These are phyloP conservation scores for Pelodiscus sinensis DNA, from an alignment of 2,113 vertebrate species.

Conservation along the genomic window DNA sequence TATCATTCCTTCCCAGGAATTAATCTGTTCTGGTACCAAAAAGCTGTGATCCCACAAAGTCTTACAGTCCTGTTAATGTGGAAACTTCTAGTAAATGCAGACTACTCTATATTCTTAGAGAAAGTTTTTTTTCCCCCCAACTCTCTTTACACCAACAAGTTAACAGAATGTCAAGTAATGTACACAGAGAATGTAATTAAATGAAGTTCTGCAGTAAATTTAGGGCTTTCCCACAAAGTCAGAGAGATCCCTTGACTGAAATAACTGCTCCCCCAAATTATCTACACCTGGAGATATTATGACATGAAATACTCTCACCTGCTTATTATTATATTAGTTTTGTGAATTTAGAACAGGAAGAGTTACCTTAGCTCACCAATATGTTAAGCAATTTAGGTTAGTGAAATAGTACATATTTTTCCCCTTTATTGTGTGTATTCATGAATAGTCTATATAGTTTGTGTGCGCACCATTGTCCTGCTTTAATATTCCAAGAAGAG, in stretches of 20 bases:
- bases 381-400: not conserved
- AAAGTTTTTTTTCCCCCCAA: not conserved
- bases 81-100: not conserved
- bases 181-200: rapidly evolving
- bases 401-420: not conserved
- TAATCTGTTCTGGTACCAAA: not conserved
- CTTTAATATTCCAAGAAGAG: constrained; percentile 1
- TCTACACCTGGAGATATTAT: not conserved
- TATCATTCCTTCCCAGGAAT: not conserved
- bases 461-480: not conserved
- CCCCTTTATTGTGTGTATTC: not conserved
- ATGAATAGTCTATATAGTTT: not conserved
- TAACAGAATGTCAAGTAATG: not conserved
- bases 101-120: not conserved
- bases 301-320: not conserved
- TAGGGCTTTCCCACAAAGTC: not conserved
- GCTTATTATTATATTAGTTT: not conserved
- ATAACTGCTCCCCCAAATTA: not conserved
- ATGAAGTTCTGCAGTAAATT: not conserved
- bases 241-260: not conserved
- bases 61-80: not conserved
- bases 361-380: not conserved
- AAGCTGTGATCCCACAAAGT: constrained; percentile 2
- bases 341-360: not conserved
- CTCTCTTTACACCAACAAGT: not conserved